Evolutionary conservation across 2,888 invertebrate genomes (phyloP).

Genomic region (Colletes collaris): DNA sequence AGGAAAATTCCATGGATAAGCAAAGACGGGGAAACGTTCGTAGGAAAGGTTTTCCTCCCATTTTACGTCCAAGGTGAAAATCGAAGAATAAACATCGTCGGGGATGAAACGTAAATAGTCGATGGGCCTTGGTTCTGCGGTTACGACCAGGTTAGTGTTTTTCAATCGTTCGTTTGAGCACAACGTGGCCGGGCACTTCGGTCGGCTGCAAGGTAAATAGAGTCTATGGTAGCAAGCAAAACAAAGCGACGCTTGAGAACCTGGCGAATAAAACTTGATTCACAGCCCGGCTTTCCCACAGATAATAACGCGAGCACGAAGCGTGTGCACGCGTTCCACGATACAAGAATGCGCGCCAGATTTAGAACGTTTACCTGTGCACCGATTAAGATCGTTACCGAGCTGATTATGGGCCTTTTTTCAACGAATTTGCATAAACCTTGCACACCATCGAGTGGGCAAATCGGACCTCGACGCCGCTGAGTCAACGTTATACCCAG

Average conservation of each 20-base stretch:
- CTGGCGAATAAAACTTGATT: conserved; percentile 52
- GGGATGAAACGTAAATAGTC: not conserved
- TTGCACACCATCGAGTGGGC: not conserved
- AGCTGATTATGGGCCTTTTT: conserved; percentile 53
- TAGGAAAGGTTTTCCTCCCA: not conserved
- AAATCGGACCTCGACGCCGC: not conserved
- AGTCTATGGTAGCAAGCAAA: conserved; percentile 26
- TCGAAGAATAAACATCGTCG: not conserved
- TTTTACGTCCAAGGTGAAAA: not conserved
- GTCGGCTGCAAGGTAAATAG: conserved; percentile 33
- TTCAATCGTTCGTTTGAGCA: not conserved
- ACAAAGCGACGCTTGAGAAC: conserved; percentile 42
- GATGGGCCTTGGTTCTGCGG: not conserved
- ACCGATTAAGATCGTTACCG: conserved; percentile 52
- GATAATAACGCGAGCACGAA: conserved; percentile 11
- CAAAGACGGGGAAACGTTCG: not conserved
- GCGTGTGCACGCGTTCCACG: not conserved
- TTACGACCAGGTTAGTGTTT: conserved; percentile 20
- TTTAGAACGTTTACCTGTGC: conserved; percentile 26
- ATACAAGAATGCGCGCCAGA: conserved; percentile 1
- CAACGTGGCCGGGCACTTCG: not conserved
- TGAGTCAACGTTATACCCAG: conserved; percentile 18
- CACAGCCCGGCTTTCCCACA: conserved; percentile 64
- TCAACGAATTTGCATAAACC: conserved; percentile 44
- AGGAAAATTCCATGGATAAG: not conserved